A percentile compares a stretch with the other conserved stretches of the same genome.
These are phyloP conservation scores for Lycocerus yunnanus DNA, from an alignment of 2,888 invertebrate species.

Conservation along the genomic window DNA sequence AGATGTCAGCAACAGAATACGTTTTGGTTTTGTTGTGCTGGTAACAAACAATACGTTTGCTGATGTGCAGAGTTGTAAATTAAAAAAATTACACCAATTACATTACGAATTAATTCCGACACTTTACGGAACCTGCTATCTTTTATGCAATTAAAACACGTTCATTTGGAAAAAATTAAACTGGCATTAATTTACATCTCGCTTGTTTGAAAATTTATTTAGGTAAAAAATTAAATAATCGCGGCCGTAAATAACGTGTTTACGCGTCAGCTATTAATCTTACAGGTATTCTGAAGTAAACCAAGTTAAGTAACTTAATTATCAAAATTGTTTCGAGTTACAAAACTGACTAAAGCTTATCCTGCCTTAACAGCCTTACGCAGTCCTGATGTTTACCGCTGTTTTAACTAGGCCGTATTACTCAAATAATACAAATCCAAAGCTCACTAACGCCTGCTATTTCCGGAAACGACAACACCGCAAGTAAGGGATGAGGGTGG, in stretches of 20 bases:
- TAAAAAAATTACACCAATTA: neutral
- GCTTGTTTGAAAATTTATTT: neutral
- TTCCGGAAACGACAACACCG: constrained; percentile 16
- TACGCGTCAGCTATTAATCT: neutral
- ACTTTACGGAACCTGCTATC: neutral
- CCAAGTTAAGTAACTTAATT: constrained; percentile 1
- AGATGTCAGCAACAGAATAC: neutral
- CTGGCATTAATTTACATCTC: neutral
- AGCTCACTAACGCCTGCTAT: constrained; percentile 16
- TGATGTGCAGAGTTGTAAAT: neutral
- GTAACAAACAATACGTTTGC: neutral
- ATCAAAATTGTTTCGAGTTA: constrained; percentile 4
- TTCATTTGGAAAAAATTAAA: neutral
- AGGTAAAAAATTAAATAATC: neutral
- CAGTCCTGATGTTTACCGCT: constrained; percentile 1
- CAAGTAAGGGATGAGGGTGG: constrained; percentile 20
- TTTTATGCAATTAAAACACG: neutral
- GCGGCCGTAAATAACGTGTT: neutral
- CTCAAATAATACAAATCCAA: constrained; percentile 13
- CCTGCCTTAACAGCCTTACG: neutral
- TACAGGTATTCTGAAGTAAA: neutral
- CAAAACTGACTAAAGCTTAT: neutral
- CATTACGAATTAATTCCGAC: neutral
- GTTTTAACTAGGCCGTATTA: constrained; percentile 9
- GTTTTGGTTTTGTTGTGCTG: neutral